Evolutionary conservation across 2,113 vertebrate genomes (phyloP).

Genomic region (Perca flavescens): DNA sequence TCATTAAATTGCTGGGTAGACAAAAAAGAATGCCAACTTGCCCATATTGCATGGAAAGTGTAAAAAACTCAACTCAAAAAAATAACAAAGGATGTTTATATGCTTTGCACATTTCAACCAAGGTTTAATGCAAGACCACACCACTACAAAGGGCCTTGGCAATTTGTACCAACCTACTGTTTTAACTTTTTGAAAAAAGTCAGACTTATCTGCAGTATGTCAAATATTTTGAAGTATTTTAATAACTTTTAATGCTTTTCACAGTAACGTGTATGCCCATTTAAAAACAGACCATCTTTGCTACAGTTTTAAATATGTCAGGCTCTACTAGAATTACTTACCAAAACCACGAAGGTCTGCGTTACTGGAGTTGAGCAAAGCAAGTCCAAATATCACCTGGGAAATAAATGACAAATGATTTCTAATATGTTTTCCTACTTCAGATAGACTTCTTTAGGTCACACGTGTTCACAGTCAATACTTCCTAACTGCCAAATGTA

Average conservation of each 20-base stretch:
- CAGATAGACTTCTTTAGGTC: not conserved
- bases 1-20: not conserved
- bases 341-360: slow-evolving; percentile 96
- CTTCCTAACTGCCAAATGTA: not conserved
- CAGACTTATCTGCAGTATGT: not conserved
- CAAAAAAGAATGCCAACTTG: not conserved
- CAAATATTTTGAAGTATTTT: not conserved
- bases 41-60: too few relatives aligned
- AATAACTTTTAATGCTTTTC: not conserved
- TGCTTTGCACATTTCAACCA: not conserved
- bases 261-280: not conserved
- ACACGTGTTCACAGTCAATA: not conserved
- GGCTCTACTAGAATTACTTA: slow-evolving; percentile 77
- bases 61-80: too few relatives aligned
- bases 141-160: not conserved
- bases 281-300: not conserved
- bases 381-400: slow-evolving; percentile 98
- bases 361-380: slow-evolving; percentile 96
- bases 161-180: not conserved
- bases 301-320: not conserved
- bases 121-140: not conserved
- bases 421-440: not conserved
- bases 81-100: too few relatives aligned
- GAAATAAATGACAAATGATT: slow-evolving; percentile 28
- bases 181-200: not conserved